Evolutionary conservation across 2,888 invertebrate species (phyloP), one percentile per base, ranked within the genome.

Genomic region (Panopea generosa): DNA sequence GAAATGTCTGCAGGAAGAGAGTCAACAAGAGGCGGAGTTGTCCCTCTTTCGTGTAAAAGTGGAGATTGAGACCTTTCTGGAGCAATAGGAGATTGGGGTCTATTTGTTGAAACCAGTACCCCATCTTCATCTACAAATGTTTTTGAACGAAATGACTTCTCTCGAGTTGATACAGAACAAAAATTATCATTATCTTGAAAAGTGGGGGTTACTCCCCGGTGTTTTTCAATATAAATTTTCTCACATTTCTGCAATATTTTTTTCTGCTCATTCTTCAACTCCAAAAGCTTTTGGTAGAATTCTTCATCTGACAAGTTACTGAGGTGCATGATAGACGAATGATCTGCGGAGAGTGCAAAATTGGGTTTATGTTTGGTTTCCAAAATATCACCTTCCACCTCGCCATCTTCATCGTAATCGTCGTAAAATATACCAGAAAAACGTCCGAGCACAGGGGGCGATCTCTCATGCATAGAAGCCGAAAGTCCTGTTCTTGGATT

Each of bases 261-360:
- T 66, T 87, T 87, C 63, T 92, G 91, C 68, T 91, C 90, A 40
- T 84, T 83, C 78, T 91, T 92, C 11, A 92, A 79, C 43, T 90
- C 77, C 18, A 85, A 63, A 4, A 92, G 80, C 72, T 86, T 89
- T 18, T 85, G 77, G 77, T 91, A 91, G 77, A 92, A 92, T 66
- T 90, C 88, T 20, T 89, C 91, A 67, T 90, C 90, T 6, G 86
- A 83, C 27, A 91, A 65, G 40, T 85, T 82, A 52, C 82, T 76
- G 20, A 90, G 76, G 38, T 90, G 84, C 7, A 82, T 53, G 14
- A 71, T 50, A 1, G 65, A 50, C 29, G 59, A 63, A n/a, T 61
- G 59, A 26, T 72, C 66, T 26, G 62, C 57, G 14, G 66, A 63
- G 20, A 62, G 55, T 66, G 63, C 61, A 47, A 61, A 71, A 22